Evolutionary conservation across 2,113 vertebrate genomes (phyloP).

Genomic region (Ahaetulla prasina): DNA sequence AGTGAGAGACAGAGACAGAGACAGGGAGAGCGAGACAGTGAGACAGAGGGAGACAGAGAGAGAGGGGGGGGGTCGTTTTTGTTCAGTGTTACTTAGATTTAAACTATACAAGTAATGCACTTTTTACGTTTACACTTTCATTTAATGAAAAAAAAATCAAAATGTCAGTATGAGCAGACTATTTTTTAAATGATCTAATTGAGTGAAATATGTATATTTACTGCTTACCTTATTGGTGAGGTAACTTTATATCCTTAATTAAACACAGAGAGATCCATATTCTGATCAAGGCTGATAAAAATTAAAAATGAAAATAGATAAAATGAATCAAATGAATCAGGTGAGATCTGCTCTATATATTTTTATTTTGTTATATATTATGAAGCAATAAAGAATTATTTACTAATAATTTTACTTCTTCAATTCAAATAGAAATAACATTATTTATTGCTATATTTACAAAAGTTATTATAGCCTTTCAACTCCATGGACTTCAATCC

Average conservation of each 20-base stretch:
- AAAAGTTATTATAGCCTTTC: not conserved
- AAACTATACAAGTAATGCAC: not conserved
- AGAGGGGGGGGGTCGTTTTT: too few relatives aligned
- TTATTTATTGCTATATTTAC: not conserved
- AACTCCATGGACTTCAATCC: not conserved
- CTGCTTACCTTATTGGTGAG: constrained; percentile 40
- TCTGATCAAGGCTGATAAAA: constrained; percentile 42
- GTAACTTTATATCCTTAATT: constrained; percentile 26
- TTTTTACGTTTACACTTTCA: constrained; percentile 2
- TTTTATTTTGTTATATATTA: not conserved
- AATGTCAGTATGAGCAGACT: constrained; percentile 17
- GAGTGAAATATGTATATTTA: constrained; percentile 48
- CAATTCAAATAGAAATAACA: constrained; percentile 32
- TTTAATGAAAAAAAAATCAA: constrained; percentile 33
- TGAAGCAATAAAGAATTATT: not conserved
- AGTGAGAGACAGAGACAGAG: too few relatives aligned
- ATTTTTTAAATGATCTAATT: constrained; percentile 33
- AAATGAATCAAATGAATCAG: constrained; percentile 32
- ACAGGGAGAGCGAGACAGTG: too few relatives aligned
- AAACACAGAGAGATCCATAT: constrained; percentile 61
- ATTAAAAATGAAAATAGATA: constrained; percentile 36
- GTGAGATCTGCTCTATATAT: not conserved
- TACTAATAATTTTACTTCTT: constrained; percentile 18
- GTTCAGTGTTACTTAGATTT: constrained; percentile 17
- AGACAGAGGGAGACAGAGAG: too few relatives aligned